phyloP scores from a whole-genome alignment of 2,888 invertebrate species.

The Teleogryllus oceanicus region DNA sequence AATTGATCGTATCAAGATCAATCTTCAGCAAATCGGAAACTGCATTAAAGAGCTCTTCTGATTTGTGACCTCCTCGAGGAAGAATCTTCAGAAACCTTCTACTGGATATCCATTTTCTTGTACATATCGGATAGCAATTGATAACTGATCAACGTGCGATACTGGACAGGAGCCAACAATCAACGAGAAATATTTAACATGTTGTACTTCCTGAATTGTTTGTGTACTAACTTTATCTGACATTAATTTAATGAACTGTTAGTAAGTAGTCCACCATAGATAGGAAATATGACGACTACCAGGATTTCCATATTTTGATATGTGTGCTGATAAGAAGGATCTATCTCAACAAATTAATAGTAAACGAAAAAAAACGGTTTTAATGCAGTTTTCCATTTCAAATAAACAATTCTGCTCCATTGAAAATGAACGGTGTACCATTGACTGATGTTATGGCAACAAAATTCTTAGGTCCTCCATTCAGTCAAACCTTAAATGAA shows the following conservation, averaged over 20 bases:
- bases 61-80: neutral
- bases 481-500: too few species aligned
- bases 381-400: too few species aligned
- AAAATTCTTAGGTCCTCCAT: too few species aligned
- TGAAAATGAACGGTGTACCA: too few species aligned
- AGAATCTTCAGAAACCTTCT: neutral
- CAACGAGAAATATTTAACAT: neutral
- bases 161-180: neutral
- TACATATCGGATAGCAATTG: neutral
- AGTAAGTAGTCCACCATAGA: neutral
- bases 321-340: neutral
- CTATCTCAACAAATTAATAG: neutral
- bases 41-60: neutral
- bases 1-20: neutral
- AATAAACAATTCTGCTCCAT: too few species aligned
- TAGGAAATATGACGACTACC: neutral
- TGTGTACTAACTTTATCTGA: neutral
- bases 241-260: conserved; percentile 18
- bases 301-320: neutral
- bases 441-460: too few species aligned
- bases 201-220: conserved; percentile 3
- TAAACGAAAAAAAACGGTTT: too few species aligned
- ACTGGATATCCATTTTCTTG: neutral
- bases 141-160: too few species aligned
- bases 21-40: neutral